Conservation (phyloP, 2,888 invertebrate genomes). For the Gymnoscelis rufifasciata region DNA sequence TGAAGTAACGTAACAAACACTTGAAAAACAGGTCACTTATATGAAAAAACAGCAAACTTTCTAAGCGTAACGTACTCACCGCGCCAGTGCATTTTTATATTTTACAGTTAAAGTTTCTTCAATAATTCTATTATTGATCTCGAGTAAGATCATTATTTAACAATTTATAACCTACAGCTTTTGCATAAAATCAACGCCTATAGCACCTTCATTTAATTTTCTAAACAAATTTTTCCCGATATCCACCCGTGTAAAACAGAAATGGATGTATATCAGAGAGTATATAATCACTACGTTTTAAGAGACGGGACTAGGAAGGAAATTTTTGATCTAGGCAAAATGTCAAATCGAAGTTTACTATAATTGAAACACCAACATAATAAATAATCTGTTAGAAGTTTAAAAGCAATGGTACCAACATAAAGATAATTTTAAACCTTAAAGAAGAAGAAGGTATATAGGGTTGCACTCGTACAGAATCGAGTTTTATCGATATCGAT, state of each 20-base stretch:
- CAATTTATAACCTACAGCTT: slow-evolving; percentile 76
- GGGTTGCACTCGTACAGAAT: too few species aligned
- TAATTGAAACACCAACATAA: too few species aligned
- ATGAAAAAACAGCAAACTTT: slow-evolving; percentile 69
- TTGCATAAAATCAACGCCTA: slow-evolving; percentile 77
- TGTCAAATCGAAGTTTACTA: too few species aligned
- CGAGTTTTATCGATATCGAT: too few species aligned
- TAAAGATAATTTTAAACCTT: too few species aligned
- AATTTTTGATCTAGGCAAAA: too few species aligned
- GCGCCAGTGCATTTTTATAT: slow-evolving; percentile 96
- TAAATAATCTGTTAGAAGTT: too few species aligned
- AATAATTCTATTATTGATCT: slow-evolving; percentile 99
- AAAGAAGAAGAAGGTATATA: too few species aligned
- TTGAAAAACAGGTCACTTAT: slow-evolving; percentile 47
- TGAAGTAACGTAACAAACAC: slow-evolving; percentile 34
- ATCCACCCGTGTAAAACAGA: slow-evolving; percentile 64
- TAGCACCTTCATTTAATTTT: slow-evolving; percentile 78
- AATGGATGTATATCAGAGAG: slow-evolving; percentile 46
- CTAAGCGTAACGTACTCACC: slow-evolving; percentile 87
- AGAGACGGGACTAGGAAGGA: too few species aligned
- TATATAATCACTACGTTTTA: too few species aligned
- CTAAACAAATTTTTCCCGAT: slow-evolving; percentile 66
- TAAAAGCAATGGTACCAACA: too few species aligned
- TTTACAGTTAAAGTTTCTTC: slow-evolving; percentile 97
- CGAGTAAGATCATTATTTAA: slow-evolving; percentile 94